Evolutionary conservation across 2,113 vertebrate species (phyloP).

Genomic region (Eudyptes chrysolophus): DNA sequence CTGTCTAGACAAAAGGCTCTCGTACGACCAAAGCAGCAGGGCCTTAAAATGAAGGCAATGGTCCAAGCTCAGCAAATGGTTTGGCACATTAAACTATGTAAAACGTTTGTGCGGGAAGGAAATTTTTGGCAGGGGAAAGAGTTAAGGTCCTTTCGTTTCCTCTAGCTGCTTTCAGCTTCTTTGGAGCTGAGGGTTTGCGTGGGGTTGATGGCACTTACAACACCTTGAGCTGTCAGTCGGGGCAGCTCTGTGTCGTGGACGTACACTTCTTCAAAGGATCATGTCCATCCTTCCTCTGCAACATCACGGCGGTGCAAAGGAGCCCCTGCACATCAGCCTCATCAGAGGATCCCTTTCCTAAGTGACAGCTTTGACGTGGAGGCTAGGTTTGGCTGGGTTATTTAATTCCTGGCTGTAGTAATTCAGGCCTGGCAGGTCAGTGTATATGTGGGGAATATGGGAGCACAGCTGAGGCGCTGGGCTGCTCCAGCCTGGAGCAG

Average conservation of each 20-base stretch:
- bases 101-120: background rate
- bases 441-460: accelerated
- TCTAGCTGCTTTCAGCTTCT: background rate
- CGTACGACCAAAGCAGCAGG: background rate
- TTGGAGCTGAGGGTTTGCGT: background rate
- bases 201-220: background rate
- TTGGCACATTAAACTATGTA: background rate
- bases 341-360: background rate
- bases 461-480: background rate
- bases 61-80: background rate
- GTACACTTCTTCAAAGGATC: background rate
- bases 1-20: background rate
- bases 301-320: accelerated
- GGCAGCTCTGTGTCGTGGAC: background rate
- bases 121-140: background rate
- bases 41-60: background rate
- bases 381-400: background rate
- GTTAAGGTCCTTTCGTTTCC: background rate
- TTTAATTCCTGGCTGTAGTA: background rate
- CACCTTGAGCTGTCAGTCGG: background rate
- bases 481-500: background rate
- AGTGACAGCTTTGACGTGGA: background rate
- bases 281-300: background rate
- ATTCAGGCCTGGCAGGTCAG: background rate
- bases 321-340: background rate